Evolutionary conservation across 2,888 invertebrate genomes (phyloP).

Genomic region (Macropis europaea): DNA sequence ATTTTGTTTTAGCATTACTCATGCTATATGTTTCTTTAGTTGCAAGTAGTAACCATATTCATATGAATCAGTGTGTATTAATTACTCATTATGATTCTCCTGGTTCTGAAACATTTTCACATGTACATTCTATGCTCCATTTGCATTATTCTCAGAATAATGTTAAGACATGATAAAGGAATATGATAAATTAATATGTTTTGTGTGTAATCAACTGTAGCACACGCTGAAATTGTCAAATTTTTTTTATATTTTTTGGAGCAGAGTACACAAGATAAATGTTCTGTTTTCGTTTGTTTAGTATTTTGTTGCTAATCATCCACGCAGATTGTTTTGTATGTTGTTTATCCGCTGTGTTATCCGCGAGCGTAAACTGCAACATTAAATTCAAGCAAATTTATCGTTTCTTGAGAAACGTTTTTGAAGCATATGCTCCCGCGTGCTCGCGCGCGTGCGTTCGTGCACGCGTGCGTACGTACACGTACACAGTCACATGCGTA

Average conservation of each 20-base stretch:
- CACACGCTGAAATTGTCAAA: neutral
- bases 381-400: neutral
- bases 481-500: conserved; percentile 12
- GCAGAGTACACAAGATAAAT: neutral
- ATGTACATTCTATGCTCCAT: neutral
- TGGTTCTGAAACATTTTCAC: too few relatives aligned
- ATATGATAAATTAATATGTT: neutral
- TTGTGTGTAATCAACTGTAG: neutral
- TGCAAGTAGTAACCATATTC: too few relatives aligned
- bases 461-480: conserved; percentile 26
- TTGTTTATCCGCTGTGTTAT: neutral
- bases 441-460: conserved; percentile 31
- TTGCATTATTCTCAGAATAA: neutral
- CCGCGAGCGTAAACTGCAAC: neutral
- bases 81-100: too few relatives aligned
- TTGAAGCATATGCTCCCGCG: conserved; percentile 44
- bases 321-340: neutral
- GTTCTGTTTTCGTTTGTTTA: neutral
- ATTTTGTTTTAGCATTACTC: too few relatives aligned
- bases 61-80: too few relatives aligned
- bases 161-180: neutral
- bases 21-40: too few relatives aligned
- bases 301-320: neutral
- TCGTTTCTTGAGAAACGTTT: conserved; percentile 18
- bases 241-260: neutral